phyloP scores from a whole-genome alignment of 2,797 vertebrate genomes.

The Xiphorhynchus erythropygius region DNA sequence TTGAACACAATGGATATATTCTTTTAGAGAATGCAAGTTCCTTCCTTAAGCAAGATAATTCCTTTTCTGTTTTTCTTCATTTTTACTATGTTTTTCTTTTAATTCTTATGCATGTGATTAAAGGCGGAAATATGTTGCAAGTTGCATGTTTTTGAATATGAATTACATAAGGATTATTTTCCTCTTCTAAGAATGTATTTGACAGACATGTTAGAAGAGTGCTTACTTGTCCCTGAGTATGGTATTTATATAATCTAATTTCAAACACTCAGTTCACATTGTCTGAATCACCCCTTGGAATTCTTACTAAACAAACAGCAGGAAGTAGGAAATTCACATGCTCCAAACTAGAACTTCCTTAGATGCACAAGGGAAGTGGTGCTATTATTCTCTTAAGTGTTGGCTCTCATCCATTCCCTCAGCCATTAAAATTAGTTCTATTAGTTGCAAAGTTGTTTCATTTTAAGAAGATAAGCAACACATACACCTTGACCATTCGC shows the following conservation, averaged over 20 bases:
- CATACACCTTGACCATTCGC: not conserved
- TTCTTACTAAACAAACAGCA: not conserved
- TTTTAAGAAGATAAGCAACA: not conserved
- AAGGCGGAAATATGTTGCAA: not conserved
- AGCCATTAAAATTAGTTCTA: not conserved
- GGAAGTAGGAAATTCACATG: not conserved
- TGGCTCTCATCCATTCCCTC: not conserved
- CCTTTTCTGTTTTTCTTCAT: not conserved
- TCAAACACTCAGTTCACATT: not conserved
- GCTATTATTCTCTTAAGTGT: not conserved
- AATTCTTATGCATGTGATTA: not conserved
- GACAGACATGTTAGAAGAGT: not conserved
- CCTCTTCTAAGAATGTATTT: not conserved
- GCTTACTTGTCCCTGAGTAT: not conserved
- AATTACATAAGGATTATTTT: not conserved
- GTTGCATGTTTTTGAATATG: not conserved
- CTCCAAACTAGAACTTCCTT: not conserved
- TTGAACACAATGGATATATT: not conserved
- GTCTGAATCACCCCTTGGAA: not conserved
- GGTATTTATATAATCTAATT: not conserved
- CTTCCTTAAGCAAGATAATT: not conserved
- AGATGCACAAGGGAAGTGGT: not conserved
- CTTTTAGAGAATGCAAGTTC: not conserved
- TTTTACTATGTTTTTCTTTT: not conserved
- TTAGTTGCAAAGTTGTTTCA: not conserved